These are phyloP conservation scores for Galerucella pusilla DNA, from an alignment of 2,888 invertebrate genomes.

Conservation along the genomic window DNA sequence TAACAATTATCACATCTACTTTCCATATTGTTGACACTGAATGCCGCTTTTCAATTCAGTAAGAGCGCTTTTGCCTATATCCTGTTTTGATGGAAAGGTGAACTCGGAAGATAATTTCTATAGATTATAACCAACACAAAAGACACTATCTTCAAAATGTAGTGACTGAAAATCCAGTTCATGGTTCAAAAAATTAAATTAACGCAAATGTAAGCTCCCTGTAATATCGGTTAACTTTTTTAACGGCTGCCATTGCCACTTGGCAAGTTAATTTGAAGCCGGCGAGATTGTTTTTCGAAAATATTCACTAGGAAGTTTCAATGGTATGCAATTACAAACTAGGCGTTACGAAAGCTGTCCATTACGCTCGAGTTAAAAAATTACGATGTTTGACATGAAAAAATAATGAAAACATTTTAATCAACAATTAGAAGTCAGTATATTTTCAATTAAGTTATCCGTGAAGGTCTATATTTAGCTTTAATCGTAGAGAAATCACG, in stretches of 20 bases:
- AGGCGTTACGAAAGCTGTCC: constrained; percentile 8
- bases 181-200: no score
- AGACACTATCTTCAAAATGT: no score
- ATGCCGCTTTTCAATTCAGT: constrained; percentile 13
- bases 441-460: background rate
- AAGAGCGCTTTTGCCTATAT: no score
- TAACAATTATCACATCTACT: background rate
- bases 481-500: background rate
- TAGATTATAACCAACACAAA: no score
- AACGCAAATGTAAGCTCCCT: background rate
- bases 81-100: no score
- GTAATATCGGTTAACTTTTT: constrained; percentile 10
- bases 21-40: background rate
- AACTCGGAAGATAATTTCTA: no score
- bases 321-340: constrained; percentile 18
- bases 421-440: background rate
- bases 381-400: background rate
- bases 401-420: background rate
- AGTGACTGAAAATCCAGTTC: background rate
- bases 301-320: constrained; percentile 26
- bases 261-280: constrained; percentile 23
- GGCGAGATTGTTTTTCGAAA: constrained; percentile 13
- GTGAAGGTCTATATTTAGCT: background rate
- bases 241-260: constrained; percentile 17
- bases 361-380: constrained; percentile 4